Evolutionary conservation across 2,113 vertebrate species (phyloP).

Genomic region (Stomatorhinus ivindoensis): DNA sequence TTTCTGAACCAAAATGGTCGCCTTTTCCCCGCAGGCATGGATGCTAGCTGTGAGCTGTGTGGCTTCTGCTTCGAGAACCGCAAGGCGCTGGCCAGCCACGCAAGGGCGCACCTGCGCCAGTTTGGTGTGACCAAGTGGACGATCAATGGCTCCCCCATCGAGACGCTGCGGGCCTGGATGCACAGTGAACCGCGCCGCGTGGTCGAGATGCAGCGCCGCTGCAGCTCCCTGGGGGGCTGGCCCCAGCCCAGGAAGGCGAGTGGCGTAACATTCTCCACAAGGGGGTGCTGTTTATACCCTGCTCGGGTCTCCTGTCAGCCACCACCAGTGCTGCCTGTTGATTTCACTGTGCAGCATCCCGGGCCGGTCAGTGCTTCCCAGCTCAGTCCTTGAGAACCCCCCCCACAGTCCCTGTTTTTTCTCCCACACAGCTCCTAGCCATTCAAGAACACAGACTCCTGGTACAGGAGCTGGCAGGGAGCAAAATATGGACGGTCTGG

Average conservation of each 20-base stretch:
- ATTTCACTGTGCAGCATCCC: neutral
- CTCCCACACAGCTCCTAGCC: neutral
- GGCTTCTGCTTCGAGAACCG: constrained; percentile 91
- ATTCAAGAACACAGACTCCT: neutral
- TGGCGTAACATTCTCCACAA: neutral
- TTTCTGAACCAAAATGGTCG: neutral
- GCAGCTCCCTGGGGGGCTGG: constrained; percentile 67
- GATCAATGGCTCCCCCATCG: constrained; percentile 80
- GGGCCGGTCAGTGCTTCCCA: too few relatives aligned
- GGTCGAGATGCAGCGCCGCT: constrained; percentile 74
- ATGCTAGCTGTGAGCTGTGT: constrained; percentile 83
- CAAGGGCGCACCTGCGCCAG: constrained; percentile 81
- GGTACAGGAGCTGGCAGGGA: neutral
- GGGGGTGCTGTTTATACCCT: neutral
- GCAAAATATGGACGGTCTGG: neutral
- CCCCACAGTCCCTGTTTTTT: neutral
- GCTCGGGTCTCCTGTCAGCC: neutral
- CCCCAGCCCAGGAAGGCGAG: constrained; percentile 76
- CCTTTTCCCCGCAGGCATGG: constrained; percentile 31
- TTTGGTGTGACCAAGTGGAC: constrained; percentile 85
- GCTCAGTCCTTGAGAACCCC: neutral
- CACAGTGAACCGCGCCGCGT: constrained; percentile 74
- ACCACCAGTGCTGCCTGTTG: neutral
- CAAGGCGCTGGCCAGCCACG: constrained; percentile 86
- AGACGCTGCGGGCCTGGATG: constrained; percentile 82